Conservation (phyloP, 2,888 invertebrate genomes). For the Calameuta pallipes region DNA sequence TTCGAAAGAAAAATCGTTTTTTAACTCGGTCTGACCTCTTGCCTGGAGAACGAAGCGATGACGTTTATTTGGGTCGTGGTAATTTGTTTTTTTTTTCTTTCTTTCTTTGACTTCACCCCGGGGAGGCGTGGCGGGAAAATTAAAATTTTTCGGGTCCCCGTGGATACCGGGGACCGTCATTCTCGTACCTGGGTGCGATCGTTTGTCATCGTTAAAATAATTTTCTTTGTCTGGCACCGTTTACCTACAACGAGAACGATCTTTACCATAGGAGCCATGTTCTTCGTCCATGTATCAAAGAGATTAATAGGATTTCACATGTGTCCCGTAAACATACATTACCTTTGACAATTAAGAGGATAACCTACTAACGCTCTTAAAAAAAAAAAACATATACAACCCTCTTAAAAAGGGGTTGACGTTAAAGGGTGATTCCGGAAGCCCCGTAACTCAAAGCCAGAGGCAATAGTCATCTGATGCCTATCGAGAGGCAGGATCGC, state of each 20-base stretch:
- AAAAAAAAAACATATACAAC: neutral
- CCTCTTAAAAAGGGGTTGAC: neutral
- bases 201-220: slow-evolving; percentile 60
- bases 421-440: neutral
- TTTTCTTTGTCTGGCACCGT: slow-evolving; percentile 40
- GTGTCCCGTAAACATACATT: neutral
- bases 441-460: neutral
- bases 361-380: neutral
- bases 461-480: neutral
- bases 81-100: slow-evolving; percentile 50
- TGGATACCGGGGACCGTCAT: slow-evolving; percentile 17
- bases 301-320: neutral
- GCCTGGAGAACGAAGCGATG: slow-evolving; percentile 31
- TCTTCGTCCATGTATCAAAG: neutral
- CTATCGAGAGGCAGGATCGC: slow-evolving; percentile 14
- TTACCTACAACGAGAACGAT: neutral
- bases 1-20: slow-evolving; percentile 53
- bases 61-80: slow-evolving; percentile 43
- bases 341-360: neutral
- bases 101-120: slow-evolving; percentile 30
- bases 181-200: slow-evolving; percentile 28
- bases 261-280: neutral
- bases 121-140: slow-evolving; percentile 53
- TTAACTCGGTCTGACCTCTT: slow-evolving; percentile 44
- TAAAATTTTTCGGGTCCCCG: slow-evolving; percentile 43